Base-by-base conservation (phyloP, 1,140 invertebrate species). In the Hormaphis cornu region DNA sequence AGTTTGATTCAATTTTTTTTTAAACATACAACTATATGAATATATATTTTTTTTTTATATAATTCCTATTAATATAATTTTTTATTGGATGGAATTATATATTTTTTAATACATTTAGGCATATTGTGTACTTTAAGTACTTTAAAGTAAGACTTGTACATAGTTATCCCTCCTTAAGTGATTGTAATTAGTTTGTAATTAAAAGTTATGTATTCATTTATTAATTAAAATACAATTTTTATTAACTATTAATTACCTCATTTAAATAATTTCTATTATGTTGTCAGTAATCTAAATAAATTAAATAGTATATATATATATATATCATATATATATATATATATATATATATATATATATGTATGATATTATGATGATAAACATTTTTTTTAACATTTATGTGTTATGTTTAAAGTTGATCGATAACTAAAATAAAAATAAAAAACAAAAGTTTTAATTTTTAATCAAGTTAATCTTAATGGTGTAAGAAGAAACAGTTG, bases 141-240 rank as follows among this genome's bases (percentile, higher is more conserved):
- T 40, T 56, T 16, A 35, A 56, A 22, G 18, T 56, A 58, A 37
- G 54, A n/a, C 14, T 16, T 58, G 54, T 58, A 58, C n/a, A 58
- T 58, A 58, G 26, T 14, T 40, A 56, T 37, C n/a, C n/a, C n/a
- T 40, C 7, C 40, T 58, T 58, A 58, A 58, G 33, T 58, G 33
- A 58, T 37, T 58, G 33, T 58, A 58, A 58, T 58, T 58, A 6
- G 4, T 33, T 33, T 33, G 30, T 33, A 6, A 33, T 33, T 33
- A 24, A 58, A 56, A 58, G 20, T 58, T 56, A 22, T 37, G 18
- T 58, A 58, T 58, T 58, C 20, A 58, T 40, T 58, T 40, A 37
- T 40, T 2, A 58, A 58, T 58, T 37, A 37, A 37, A 18, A 37
- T 56, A 35, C 22, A 58, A 40, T 40, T 54, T 33, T 58, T 24